Conservation (phyloP, 2,113 vertebrate genomes). For the Onychostruthus taczanowskii region DNA sequence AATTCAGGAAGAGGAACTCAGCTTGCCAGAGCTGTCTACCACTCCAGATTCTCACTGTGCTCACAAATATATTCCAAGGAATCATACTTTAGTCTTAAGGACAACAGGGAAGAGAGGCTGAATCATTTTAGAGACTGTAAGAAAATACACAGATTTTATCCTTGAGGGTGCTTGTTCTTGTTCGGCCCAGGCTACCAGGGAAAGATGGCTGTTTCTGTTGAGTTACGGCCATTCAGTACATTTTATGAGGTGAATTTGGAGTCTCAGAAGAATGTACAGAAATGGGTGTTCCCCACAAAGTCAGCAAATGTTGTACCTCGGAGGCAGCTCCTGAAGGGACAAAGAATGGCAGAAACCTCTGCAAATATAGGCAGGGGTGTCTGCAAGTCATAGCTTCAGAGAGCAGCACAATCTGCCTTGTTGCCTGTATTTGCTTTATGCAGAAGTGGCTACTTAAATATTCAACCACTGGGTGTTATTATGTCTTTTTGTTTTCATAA, state of each 20-base stretch:
- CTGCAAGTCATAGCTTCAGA: neutral
- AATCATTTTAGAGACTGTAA: neutral
- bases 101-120: neutral
- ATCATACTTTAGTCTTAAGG: neutral
- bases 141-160: neutral
- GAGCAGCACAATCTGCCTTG: neutral
- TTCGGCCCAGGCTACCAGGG: neutral
- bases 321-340: neutral
- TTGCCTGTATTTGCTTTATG: neutral
- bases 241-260: neutral
- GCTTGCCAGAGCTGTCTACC: neutral
- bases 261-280: neutral
- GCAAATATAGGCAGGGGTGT: neutral
- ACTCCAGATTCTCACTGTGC: neutral
- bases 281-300: neutral
- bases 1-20: neutral
- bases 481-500: neutral
- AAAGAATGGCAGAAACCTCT: neutral
- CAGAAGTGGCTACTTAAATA: neutral
- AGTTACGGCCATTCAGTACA: neutral
- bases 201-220: neutral
- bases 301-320: fast-evolving
- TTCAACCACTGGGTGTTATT: neutral
- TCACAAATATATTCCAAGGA: neutral
- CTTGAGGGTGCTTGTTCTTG: neutral